These are phyloP conservation scores for Aurelia aurita DNA, from an alignment of 30 jellyfish, hydroid and myxozoan genomes.

Conservation along the genomic window DNA sequence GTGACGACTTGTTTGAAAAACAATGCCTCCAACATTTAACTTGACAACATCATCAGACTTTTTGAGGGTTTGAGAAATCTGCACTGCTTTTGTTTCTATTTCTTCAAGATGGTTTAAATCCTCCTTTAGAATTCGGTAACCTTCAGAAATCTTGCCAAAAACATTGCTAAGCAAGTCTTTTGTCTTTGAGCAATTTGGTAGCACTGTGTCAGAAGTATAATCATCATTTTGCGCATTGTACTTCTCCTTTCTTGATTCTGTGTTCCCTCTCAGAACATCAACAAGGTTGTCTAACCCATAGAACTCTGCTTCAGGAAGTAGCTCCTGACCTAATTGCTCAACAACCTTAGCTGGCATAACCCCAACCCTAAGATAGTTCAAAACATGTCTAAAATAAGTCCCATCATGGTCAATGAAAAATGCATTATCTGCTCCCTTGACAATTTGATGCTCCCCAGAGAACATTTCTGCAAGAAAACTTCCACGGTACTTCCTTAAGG, in stretches of 20 bases:
- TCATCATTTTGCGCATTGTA: neutral
- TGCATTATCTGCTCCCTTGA: no score
- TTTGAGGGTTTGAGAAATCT: neutral
- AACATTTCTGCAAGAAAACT: no score
- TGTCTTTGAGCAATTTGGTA: neutral
- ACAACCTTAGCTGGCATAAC: neutral
- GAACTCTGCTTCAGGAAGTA: neutral
- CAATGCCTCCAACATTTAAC: constrained; percentile 20
- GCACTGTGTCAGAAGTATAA: neutral
- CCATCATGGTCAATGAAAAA: no score
- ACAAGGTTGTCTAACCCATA: neutral
- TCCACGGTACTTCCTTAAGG: no score
- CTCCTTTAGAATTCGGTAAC: neutral
- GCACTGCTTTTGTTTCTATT: neutral
- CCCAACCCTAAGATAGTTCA: neutral
- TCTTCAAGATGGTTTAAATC: neutral
- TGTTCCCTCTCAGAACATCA: neutral
- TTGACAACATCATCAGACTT: neutral
- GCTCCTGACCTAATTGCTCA: neutral
- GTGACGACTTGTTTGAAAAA: neutral
- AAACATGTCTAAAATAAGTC: neutral
- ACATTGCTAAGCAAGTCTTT: neutral
- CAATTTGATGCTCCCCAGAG: no score
- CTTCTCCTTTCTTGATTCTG: neutral
- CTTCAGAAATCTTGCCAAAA: neutral